phyloP scores from a whole-genome alignment of 2,113 vertebrate genomes.

The cattle (Bos taurus) region ARS-UCD2.0 NC_037349.1:28234501-28235000 shows the following conservation, averaged over 20 bases:
- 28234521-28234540: neutral
- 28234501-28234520: neutral
- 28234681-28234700: neutral
- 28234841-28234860: neutral
- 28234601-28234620: neutral
- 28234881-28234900: neutral
- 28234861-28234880: neutral
- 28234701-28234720: neutral
- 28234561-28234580: neutral
- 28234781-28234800: neutral
- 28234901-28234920: neutral
- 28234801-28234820: neutral
- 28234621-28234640: neutral
- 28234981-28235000: neutral
- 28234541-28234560: neutral
- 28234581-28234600: neutral
- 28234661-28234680: neutral
- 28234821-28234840: neutral
- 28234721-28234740: neutral
- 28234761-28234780: neutral
- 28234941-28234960: neutral
- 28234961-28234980: neutral
- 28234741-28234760: neutral
- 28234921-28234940: neutral
- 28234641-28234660: neutral